Conservation (phyloP, 1,140 invertebrate species). For the Tenebrio molitor region DNA sequence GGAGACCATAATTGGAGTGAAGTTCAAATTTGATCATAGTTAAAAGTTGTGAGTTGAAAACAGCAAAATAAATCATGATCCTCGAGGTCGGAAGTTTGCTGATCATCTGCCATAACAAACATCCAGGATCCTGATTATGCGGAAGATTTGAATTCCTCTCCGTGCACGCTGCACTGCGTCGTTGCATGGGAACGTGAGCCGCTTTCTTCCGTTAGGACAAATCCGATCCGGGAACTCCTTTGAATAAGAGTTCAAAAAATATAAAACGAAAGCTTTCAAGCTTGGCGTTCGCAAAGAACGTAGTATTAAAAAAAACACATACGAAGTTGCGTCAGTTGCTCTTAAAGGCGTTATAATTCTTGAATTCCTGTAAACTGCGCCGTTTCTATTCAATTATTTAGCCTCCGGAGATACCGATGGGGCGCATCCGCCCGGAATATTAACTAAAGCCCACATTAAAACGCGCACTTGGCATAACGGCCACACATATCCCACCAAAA, state of each 20-base stretch:
- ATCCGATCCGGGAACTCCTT: constrained; percentile 3
- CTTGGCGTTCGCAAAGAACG: not conserved
- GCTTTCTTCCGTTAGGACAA: constrained; percentile 11
- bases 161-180: not conserved
- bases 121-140: constrained; percentile 14
- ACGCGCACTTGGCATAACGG: constrained; percentile 14
- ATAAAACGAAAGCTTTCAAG: constrained; percentile 2
- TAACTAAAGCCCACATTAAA: constrained; percentile 16
- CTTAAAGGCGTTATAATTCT: constrained; percentile 29
- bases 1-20: too few relatives aligned
- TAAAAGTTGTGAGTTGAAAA: too few relatives aligned
- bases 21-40: too few relatives aligned
- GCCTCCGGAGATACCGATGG: not conserved
- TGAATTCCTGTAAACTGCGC: constrained; percentile 6
- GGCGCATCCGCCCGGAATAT: not conserved
- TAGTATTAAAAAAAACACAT: too few relatives aligned
- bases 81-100: not conserved
- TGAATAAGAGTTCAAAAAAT: constrained; percentile 26
- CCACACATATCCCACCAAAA: constrained; percentile 11
- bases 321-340: constrained; percentile 13
- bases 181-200: constrained; percentile 15
- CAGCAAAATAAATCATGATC: too few relatives aligned
- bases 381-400: constrained; percentile 35
- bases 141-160: constrained; percentile 18
- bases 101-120: too few relatives aligned